Evolutionary conservation across 2,113 vertebrate genomes (phyloP).

Genomic region (Nymphicus hollandicus): DNA sequence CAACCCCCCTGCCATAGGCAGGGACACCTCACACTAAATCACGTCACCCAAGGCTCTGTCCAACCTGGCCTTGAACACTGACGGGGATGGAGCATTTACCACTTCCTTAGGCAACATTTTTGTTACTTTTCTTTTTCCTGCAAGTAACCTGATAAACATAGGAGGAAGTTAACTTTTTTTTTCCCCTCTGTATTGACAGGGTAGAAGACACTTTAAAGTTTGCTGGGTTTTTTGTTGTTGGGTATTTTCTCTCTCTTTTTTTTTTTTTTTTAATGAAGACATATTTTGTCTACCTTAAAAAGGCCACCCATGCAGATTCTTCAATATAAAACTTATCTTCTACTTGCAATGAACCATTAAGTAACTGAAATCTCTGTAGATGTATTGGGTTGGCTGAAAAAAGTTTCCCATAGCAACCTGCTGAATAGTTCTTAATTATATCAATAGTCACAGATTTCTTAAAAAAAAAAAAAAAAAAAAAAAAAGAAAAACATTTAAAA

Average conservation of each 20-base stretch:
- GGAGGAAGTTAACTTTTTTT: background rate
- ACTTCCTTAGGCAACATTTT: background rate
- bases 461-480: background rate
- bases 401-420: background rate
- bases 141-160: background rate
- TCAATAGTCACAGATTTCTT: background rate
- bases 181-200: background rate
- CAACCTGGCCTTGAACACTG: background rate
- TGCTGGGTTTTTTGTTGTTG: background rate
- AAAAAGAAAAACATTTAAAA: too few species aligned
- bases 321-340: background rate
- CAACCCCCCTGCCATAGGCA: background rate
- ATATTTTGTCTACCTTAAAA: background rate
- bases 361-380: background rate
- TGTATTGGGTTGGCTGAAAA: background rate
- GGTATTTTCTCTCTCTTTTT: background rate
- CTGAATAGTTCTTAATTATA: constrained; percentile 32
- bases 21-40: background rate
- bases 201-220: background rate
- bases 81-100: background rate
- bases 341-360: background rate
- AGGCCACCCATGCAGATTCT: background rate
- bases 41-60: too few species aligned
- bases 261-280: background rate
- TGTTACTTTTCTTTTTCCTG: background rate